Base-by-base conservation (phyloP, 2,888 invertebrate species). In the Phragmatobia fuliginosa region DNA sequence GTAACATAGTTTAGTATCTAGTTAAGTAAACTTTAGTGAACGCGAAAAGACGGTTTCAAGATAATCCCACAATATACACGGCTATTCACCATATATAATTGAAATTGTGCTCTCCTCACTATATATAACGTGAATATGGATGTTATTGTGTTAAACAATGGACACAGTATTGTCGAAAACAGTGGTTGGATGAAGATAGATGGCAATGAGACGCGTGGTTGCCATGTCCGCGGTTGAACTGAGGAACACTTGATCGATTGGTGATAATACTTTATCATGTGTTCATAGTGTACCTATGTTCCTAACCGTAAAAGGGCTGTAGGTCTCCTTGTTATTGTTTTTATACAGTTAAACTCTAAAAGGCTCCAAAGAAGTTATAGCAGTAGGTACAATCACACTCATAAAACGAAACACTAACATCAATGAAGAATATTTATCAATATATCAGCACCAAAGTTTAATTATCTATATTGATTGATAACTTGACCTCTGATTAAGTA, bases 181-280 rank as follows among this genome's bases (percentile, higher is more conserved):
- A 81, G 76, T 83, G 79, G 74, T 81, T 80, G 88, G 94, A 94
- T 92, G 92, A 94, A 94, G 93, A 94, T 92, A 89, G 90, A 94
- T 94, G 85, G 92, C 82, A 76, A 83, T 80, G 83, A 85, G 89
- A 89, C 90, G 90, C 91, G 91, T 90, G 92, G 92, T 91, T 94
- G 88, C 91, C 88, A 89, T 90, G 89, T 89, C 91, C 89, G 88
- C 88, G 74, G 81, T 80, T 80, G 77, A 76, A 67, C 59, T 18
- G 49, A 14, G 25, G 49, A 78, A 63, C 72, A 77, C 65, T 80
- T 87, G 81, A 81, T 81, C 78, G 83, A 81, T 81, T 71, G 82
- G 75, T 79, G 52, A 28, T 68, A 41, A 41, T 41, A 66, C 28
- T 41, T 28, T 14, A 58, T 59, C 21, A 31, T 58, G 21, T 59